Base-by-base conservation (phyloP, 2,888 invertebrate genomes). In the Drosophila subsilvestris region DNA sequence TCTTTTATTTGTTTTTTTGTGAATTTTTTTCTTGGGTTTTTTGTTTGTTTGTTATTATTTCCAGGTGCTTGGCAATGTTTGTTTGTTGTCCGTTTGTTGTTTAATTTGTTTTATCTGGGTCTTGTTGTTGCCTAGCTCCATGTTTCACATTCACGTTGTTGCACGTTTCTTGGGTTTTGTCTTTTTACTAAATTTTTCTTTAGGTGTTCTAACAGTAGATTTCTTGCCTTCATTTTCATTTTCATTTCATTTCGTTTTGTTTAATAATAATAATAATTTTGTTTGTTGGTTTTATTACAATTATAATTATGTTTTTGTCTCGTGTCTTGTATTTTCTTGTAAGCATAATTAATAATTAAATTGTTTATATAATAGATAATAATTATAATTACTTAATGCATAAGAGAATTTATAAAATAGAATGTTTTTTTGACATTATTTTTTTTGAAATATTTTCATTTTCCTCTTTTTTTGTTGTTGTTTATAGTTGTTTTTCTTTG, bases 341-440 rank as follows among this genome's bases (percentile, higher is more conserved):
- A 83, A 88, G 88, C 88, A 88, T 84, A 85, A 85, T 88, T 86
- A 84, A 84, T 85, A 85, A 81, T 88, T 85, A 88, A 88, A 86
- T 88, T 86, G 68, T 88, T 85, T 85, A 88, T 88, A 86, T 88
- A 88, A 86, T 84, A 83, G 89, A 84, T 85, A 85, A 85, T 85
- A 85, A 88, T 88, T 88, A 88, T 79, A 86, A 75, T 88, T 83
- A 88, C 83, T 88, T 83, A 83, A 83, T 83, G 72, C 67, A 73
- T 88, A 83, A 83, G 83, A 88, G 86, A 83, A 82, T 83, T 83
- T 88, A 74, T 80, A 83, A 83, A 88, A 83, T 83, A 83, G 86
- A 82, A 84, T 73, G 68, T 63, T 32, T 20, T 53, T 62, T 63
- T 18, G 43, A 42, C 51, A 37, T 63, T 17, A 29, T 58, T 54